A percentile compares a stretch with the other conserved stretches of the same genome.
Evolutionary conservation across 1,140 invertebrate species (phyloP).

Genomic region (Leptoteleia sp.): DNA sequence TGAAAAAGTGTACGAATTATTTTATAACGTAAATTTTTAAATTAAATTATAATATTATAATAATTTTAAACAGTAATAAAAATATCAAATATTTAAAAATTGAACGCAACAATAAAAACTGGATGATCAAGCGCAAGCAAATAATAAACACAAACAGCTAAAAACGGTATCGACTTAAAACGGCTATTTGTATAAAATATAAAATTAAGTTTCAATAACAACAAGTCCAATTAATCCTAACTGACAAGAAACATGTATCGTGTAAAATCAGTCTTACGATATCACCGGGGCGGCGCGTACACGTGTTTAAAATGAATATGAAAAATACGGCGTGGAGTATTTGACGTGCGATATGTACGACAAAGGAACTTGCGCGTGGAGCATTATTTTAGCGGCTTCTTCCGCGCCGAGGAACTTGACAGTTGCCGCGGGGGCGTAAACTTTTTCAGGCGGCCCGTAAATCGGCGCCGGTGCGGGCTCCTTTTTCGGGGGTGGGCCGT

Average conservation of each 20-base stretch:
- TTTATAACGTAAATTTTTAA: no score
- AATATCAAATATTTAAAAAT: no score
- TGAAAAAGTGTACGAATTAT: no score
- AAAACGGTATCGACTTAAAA: no score
- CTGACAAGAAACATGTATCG: slow-evolving; percentile 7
- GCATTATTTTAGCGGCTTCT: slow-evolving; percentile 40
- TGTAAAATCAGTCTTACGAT: slow-evolving; percentile 31
- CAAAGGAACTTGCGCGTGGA: slow-evolving; percentile 47
- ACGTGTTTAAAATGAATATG: slow-evolving; percentile 39
- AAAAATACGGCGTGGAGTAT: slow-evolving; percentile 50
- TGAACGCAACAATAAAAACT: no score
- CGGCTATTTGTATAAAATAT: no score
- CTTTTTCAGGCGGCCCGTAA: slow-evolving; percentile 32
- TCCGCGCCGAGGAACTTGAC: slow-evolving; percentile 20
- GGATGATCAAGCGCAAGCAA: no score
- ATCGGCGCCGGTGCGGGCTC: slow-evolving; percentile 12
- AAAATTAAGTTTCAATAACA: no score
- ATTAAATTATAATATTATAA: no score
- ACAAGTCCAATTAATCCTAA: not conserved
- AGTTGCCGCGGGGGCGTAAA: slow-evolving; percentile 11
- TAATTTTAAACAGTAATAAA: no score
- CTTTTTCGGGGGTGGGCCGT: slow-evolving; percentile 17
- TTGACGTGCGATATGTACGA: slow-evolving; percentile 55
- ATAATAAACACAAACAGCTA: no score
- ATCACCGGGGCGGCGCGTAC: not conserved